Evolutionary conservation across 2,797 vertebrate genomes (phyloP), one percentile per base, ranked within the genome.

Genomic region (Tauraco hartlaubi): DNA sequence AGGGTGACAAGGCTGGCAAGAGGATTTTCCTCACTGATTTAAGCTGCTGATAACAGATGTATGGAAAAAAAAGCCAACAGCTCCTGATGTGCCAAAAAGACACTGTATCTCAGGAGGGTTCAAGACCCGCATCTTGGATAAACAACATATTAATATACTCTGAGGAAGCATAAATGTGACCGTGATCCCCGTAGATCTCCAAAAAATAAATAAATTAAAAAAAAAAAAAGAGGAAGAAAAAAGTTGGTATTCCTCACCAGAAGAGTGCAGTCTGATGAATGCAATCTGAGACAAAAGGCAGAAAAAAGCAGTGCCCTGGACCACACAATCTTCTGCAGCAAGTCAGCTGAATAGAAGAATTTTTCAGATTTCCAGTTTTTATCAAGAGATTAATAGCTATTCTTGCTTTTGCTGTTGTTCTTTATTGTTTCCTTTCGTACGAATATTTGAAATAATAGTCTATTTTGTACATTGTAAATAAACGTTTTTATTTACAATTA

Each of bases 191-290:
- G 6, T 9, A 79, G 26, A 55, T 4, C 8, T 10, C 2, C 8
- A 62, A 18, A 62, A 28, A 20, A 26, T 8, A 59, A 31, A 16
- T 1, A 8, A n/a, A n/a, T n/a, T n/a, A 9, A 19, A 37, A 8
- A 8, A 2, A 12, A 8, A 5, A 13, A 15, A 11, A 12, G 1
- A 22, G 9, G 21, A 15, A 41, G 21, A 33, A 4, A 29, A 52
- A 79, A 89, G 13, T 6, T 39, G 9, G 2, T 16, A 64, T 69
- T 81, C 25, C 25, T 76, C 15, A 80, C 19, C 39, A 64, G 46
- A 80, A 69, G 16, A 11, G n/a, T 55, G 11, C 19, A 74, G 68
- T 48, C 19, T 55, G 9, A 29, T 28, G 1, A 75, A 75, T 26
- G 29, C 10, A 33, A 61, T n/a, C 51, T 49, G 23, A 86, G 54